phyloP scores from a whole-genome alignment of 2,888 invertebrate species.

The Psylliodes chrysocephalus region DNA sequence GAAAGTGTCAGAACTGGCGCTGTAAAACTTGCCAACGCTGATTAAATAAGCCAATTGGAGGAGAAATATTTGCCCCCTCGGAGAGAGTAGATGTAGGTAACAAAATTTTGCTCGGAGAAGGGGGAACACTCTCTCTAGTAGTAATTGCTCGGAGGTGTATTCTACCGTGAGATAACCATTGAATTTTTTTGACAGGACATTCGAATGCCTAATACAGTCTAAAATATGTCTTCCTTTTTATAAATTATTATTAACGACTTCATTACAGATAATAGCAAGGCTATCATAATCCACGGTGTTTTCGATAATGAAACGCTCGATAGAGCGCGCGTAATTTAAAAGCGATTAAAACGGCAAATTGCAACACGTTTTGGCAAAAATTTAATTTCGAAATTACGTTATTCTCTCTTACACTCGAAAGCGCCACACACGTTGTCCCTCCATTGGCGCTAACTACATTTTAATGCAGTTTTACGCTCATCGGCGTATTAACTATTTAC shows the following conservation, averaged over 20 bases:
- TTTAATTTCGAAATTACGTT: slow-evolving; percentile 40
- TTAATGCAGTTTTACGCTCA: slow-evolving; percentile 40
- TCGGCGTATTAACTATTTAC: slow-evolving; percentile 19
- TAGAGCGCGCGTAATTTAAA: slow-evolving; percentile 43
- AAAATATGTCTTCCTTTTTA: no score
- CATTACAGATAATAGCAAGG: slow-evolving; percentile 20
- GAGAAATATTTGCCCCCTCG: no score
- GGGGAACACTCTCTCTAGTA: no score
- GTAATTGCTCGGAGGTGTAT: no score
- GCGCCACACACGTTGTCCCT: slow-evolving; percentile 42
- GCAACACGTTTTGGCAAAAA: slow-evolving; percentile 40
- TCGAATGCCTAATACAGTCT: no score
- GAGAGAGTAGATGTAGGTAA: no score
- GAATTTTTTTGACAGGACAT: no score
- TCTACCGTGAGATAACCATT: no score
- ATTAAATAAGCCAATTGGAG: no score
- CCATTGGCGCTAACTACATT: slow-evolving; percentile 42
- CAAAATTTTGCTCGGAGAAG: no score
- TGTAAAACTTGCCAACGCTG: no score
- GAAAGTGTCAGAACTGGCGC: no score
- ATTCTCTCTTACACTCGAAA: slow-evolving; percentile 23
- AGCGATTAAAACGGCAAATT: slow-evolving; percentile 42
- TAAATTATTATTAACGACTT: slow-evolving; percentile 28
- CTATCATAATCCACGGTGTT: slow-evolving; percentile 25
- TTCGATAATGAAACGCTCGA: slow-evolving; percentile 35